Percentiles rank a stretch among this genome's conserved stretches.
phyloP scores from a whole-genome alignment of 2,113 vertebrate genomes.

The Onychostoma macrolepis region DNA sequence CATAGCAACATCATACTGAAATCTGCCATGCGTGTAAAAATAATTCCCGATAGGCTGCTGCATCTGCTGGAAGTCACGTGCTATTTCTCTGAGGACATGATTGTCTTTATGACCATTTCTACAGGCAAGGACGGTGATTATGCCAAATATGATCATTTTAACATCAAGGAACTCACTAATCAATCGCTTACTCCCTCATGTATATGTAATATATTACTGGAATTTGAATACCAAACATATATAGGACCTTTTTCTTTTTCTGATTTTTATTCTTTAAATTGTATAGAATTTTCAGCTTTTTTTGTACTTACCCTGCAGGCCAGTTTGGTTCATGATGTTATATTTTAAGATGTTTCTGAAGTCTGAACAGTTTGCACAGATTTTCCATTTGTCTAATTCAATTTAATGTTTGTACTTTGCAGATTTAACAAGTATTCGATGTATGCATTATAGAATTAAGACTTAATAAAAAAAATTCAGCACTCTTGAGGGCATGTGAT shows the following conservation, averaged over 20 bases:
- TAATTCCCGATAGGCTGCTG: not conserved
- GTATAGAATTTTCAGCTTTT: slow-evolving; percentile 6
- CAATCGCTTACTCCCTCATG: not conserved
- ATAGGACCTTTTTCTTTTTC: slow-evolving; percentile 24
- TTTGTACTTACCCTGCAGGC: slow-evolving; percentile 45
- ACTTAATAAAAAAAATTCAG: not conserved
- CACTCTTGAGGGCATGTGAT: not conserved
- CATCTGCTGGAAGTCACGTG: not conserved
- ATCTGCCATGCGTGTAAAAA: not conserved
- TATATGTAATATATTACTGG: slow-evolving; percentile 17
- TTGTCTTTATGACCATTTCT: not conserved
- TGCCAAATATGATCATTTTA: slow-evolving; percentile 21
- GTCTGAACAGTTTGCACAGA: slow-evolving; percentile 53
- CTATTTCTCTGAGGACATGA: not conserved
- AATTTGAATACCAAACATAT: slow-evolving; percentile 38
- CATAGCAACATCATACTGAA: not conserved
- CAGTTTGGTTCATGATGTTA: slow-evolving; percentile 44
- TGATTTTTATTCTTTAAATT: not conserved
- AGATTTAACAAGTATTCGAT: slow-evolving; percentile 27
- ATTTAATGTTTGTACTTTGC: slow-evolving; percentile 48
- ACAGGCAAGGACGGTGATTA: not conserved
- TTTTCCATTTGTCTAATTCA: slow-evolving; percentile 28
- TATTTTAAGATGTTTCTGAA: slow-evolving; percentile 46
- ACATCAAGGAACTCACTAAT: slow-evolving; percentile 32
- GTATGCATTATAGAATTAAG: slow-evolving; percentile 27